These are phyloP conservation scores for Megaceryle alcyon DNA, from an alignment of 2,797 vertebrate genomes.

Conservation along the genomic window DNA sequence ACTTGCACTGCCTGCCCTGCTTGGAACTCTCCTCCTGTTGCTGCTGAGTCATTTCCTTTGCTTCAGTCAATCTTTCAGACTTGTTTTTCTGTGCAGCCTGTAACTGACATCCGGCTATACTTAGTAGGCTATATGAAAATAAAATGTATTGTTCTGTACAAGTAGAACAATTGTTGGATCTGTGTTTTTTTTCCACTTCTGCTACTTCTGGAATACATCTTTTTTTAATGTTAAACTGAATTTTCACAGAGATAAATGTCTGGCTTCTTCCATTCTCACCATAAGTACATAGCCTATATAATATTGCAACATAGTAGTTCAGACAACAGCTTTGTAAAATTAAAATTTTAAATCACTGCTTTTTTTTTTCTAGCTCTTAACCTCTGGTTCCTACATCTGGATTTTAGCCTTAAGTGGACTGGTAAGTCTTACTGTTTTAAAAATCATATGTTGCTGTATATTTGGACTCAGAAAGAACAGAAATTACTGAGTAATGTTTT, in stretches of 20 bases:
- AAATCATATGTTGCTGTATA: neutral
- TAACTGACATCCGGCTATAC: conserved; percentile 69
- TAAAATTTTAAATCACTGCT: conserved; percentile 26
- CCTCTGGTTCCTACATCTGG: conserved; percentile 94
- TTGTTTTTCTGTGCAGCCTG: conserved; percentile 61
- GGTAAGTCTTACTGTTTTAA: conserved; percentile 82
- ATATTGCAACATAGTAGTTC: neutral
- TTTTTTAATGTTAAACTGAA: neutral
- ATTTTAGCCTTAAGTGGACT: conserved; percentile 93
- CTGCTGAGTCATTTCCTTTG: conserved; percentile 68
- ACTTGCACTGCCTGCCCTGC: neutral
- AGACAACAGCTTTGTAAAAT: neutral
- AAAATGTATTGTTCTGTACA: conserved; percentile 43
- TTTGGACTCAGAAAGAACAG: neutral
- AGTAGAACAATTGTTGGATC: conserved; percentile 10
- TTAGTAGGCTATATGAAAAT: conserved; percentile 46
- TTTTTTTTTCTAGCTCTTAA: conserved; percentile 87
- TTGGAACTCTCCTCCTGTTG: conserved; percentile 24
- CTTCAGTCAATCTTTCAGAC: conserved; percentile 38
- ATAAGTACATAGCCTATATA: neutral
- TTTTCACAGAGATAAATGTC: neutral
- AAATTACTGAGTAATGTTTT: neutral
- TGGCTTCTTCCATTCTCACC: neutral
- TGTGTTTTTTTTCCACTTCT: conserved; percentile 14
- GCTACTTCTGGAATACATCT: neutral